These are phyloP conservation scores for Lucifuga dentata DNA, from an alignment of 2,113 vertebrate genomes.

Conservation along the genomic window DNA sequence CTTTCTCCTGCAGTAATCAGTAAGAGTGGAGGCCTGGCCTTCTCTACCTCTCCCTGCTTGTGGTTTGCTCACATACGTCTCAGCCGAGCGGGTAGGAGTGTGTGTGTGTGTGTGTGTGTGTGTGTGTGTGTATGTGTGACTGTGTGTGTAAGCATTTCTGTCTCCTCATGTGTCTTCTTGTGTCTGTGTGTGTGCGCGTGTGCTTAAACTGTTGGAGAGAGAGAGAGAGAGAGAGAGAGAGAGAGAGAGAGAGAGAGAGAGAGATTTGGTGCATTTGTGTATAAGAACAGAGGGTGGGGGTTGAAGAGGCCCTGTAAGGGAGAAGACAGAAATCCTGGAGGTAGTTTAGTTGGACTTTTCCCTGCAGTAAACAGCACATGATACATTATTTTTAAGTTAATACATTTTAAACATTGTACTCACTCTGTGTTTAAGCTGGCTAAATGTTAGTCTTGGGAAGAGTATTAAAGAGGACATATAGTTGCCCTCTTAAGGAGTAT, in stretches of 20 bases:
- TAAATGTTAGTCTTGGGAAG: neutral
- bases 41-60: conserved; percentile 79
- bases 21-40: conserved; percentile 73
- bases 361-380: conserved; percentile 72
- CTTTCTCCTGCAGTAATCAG: conserved; percentile 80
- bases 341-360: conserved; percentile 75
- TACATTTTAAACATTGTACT: conserved; percentile 34
- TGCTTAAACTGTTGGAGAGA: conserved; percentile 12
- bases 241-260: conserved; percentile 17
- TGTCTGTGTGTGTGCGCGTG: conserved; percentile 25
- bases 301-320: conserved; percentile 82
- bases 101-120: conserved; percentile 56
- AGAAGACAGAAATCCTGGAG: conserved; percentile 78
- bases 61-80: conserved; percentile 82
- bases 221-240: conserved; percentile 2
- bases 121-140: conserved; percentile 31
- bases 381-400: too few relatives aligned
- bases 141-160: conserved; percentile 32
- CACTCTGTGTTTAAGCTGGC: conserved; percentile 5
- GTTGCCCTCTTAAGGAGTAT: too few relatives aligned
- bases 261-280: conserved; percentile 63
- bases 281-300: conserved; percentile 68
- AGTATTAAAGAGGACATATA: too few relatives aligned
- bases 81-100: conserved; percentile 74
- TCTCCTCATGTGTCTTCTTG: conserved; percentile 33